Conservation (phyloP, 2,888 invertebrate genomes). For the Pteria penguin region DNA sequence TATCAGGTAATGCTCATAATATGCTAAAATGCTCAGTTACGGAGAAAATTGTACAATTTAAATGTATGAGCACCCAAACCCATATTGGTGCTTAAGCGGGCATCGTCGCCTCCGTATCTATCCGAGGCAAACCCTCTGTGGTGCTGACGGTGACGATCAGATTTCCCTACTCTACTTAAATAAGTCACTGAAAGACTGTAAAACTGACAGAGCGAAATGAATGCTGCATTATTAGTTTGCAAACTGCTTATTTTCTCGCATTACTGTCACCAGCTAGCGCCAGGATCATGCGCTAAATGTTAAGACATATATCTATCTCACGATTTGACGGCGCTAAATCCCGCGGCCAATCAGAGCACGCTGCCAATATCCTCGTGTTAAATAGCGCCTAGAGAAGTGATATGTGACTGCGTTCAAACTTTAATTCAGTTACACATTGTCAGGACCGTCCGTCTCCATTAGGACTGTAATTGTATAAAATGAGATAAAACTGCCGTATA, state of each 20-base stretch:
- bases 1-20: conserved; percentile 17
- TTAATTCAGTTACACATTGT: not conserved
- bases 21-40: conserved; percentile 34
- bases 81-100: conserved; percentile 5
- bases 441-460: not conserved
- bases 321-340: conserved; percentile 1
- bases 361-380: not conserved
- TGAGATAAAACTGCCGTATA: not conserved
- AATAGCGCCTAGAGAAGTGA: not conserved
- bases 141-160: conserved; percentile 18
- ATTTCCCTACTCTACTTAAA: conserved; percentile 27
- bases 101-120: conserved; percentile 4
- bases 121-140: no score
- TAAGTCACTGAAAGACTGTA: conserved; percentile 32
- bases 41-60: conserved; percentile 38
- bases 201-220: conserved; percentile 42
- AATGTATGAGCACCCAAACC: conserved; percentile 31
- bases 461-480: not conserved
- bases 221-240: conserved; percentile 35
- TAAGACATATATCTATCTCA: conserved; percentile 18
- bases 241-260: conserved; percentile 40
- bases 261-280: conserved; percentile 15
- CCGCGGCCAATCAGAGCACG: not conserved
- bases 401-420: not conserved
- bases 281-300: conserved; percentile 16